Base-by-base conservation (phyloP, 2,888 invertebrate species). In the Phaonia tiefii region DNA sequence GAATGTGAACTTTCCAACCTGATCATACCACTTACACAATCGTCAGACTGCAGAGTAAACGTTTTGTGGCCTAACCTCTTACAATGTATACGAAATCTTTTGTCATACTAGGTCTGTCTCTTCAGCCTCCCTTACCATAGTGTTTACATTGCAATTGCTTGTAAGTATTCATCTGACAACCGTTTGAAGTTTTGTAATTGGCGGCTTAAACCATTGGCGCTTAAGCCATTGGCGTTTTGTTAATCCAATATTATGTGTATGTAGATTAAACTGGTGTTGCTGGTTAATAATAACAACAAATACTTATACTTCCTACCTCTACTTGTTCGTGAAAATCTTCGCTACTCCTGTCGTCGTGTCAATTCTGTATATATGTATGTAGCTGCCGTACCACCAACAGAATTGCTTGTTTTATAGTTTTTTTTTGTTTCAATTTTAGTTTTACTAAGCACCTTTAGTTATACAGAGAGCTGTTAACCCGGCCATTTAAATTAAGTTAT, bases 401-500 rank as follows among this genome's bases (percentile, higher is more conserved):
- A 82, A 75, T 42, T 42, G 3, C 10, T 42, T 63, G 39, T 20
- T 31, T n/a, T 31, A 31, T 10, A 17, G 63, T 69, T 60, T 60
- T 56, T 79, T 70, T 54, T 74, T 31, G n/a, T 60, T 60, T 63
- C 2, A 8, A 37, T 42, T 69, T 39, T 56, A 63, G 0, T 72
- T 46, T 79, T 31, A 39, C 37, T 10, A 25, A 67, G 31, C 20
- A 37, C 20, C 22, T 63, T 75, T 80, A 49, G 25, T 56, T 65
- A 11, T 31, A 8, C 31, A 31, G 31, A 31, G 31, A 31, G 8
- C 31, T 84, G 83, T 84, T 70, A 20, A 42, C 11, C 39, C 10
- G 37, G 20, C 69, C 26, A 83, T 87, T 85, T 87, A 86, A 89
- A 88, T 89, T 88, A 88, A 88, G 87, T 88, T 88, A 88, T 88